Percentiles rank a stretch among this genome's conserved stretches.
phyloP scores from a whole-genome alignment of 2,888 invertebrate species.

The Drosophila formosana region DNA sequence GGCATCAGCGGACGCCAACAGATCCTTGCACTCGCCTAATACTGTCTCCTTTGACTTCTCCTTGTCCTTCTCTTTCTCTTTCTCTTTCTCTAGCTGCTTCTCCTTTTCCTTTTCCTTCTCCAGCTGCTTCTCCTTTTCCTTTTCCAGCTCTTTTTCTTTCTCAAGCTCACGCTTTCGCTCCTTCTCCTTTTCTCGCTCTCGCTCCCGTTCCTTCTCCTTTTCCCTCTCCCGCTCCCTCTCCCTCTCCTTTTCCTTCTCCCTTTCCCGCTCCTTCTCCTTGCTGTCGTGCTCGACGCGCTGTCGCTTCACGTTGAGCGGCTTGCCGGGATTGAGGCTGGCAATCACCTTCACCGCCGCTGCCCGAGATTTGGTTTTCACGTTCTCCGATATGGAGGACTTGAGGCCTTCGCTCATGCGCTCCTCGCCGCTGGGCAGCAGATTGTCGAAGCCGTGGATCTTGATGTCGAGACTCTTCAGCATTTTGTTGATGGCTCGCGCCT shows the following conservation, averaged over 20 bases:
- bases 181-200: slow-evolving; percentile 29
- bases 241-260: slow-evolving; percentile 25
- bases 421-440: slow-evolving; percentile 82
- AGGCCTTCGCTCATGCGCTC: slow-evolving; percentile 82
- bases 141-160: slow-evolving; percentile 26
- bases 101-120: slow-evolving; percentile 27
- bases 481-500: slow-evolving; percentile 84
- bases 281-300: slow-evolving; percentile 43
- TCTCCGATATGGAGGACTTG: slow-evolving; percentile 85
- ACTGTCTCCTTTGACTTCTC: slow-evolving; percentile 34
- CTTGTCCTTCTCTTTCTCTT: slow-evolving; percentile 37
- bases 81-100: slow-evolving; percentile 34
- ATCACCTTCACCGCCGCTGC: slow-evolving; percentile 84
- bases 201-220: slow-evolving; percentile 25
- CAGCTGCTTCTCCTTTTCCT: background rate
- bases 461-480: slow-evolving; percentile 85
- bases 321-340: slow-evolving; percentile 72
- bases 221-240: slow-evolving; percentile 21
- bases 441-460: slow-evolving; percentile 84
- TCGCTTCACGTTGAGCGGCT: slow-evolving; percentile 58
- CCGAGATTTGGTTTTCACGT: slow-evolving; percentile 85
- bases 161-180: slow-evolving; percentile 2
- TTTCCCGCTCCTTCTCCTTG: slow-evolving; percentile 27
- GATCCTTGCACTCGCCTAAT: slow-evolving; percentile 36
- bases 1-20: slow-evolving; percentile 9